These are phyloP conservation scores for Drosophila guanche DNA, from an alignment of 1,140 invertebrate genomes.

Conservation along the genomic window DNA sequence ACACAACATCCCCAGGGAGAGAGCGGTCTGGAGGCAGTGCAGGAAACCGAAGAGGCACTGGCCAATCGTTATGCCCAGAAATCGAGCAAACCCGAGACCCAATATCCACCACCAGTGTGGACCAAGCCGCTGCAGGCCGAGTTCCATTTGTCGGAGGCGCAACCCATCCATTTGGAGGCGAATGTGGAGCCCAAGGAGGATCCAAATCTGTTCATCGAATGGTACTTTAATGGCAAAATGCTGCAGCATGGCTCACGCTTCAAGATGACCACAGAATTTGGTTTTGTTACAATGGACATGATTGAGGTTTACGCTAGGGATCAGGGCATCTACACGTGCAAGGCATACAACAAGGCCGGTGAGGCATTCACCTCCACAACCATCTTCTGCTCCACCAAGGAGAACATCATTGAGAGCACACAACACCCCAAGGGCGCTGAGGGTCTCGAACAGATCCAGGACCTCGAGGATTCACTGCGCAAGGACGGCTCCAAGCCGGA, in stretches of 20 bases:
- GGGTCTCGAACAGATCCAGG: conserved; percentile 94
- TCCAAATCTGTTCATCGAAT: conserved; percentile 96
- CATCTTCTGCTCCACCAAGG: conserved; percentile 92
- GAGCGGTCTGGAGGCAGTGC: conserved; percentile 92
- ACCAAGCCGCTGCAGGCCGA: conserved; percentile 91
- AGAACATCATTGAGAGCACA: conserved; percentile 92
- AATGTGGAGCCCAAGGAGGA: conserved; percentile 98
- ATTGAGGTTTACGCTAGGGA: conserved; percentile 96
- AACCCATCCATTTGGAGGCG: conserved; percentile 95
- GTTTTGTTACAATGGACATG: conserved; percentile 95
- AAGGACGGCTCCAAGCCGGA: conserved; percentile 87
- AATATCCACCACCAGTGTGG: conserved; percentile 95
- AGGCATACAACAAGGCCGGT: conserved; percentile 92
- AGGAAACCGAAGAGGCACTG: conserved; percentile 92
- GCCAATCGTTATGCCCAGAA: conserved; percentile 88
- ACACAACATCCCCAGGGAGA: conserved; percentile 96
- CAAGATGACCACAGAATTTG: conserved; percentile 95
- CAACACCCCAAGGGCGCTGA: conserved; percentile 97
- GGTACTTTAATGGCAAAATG: conserved; percentile 96
- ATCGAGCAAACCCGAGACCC: conserved; percentile 87
- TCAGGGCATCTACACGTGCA: conserved; percentile 96
- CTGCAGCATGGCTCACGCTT: conserved; percentile 93
- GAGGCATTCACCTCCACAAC: conserved; percentile 96
- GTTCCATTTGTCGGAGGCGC: conserved; percentile 94
- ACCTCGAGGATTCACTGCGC: conserved; percentile 93